Evolutionary conservation across 1,140 invertebrate species (phyloP).

Genomic region (Helicoverpa zea): DNA sequence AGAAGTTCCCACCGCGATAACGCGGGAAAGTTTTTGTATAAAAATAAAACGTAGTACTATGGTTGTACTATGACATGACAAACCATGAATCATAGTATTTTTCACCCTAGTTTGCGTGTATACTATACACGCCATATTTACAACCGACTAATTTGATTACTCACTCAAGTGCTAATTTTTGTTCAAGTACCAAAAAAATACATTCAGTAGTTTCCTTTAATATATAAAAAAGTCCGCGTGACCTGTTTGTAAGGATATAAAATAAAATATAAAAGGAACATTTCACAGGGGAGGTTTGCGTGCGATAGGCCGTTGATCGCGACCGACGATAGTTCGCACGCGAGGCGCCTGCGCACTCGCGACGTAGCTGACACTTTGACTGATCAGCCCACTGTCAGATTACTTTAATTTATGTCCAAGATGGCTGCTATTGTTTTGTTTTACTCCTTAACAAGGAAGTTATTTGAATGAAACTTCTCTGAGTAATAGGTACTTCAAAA

Average conservation of each 20-base stretch:
- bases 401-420: slow-evolving; percentile 35
- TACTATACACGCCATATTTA: not conserved
- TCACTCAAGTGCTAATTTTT: not conserved
- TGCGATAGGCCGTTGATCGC: slow-evolving; percentile 23
- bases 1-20: no score
- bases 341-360: slow-evolving; percentile 25
- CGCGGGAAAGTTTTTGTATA: no score
- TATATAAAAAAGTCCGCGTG: slow-evolving; percentile 3
- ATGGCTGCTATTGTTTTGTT: slow-evolving; percentile 34
- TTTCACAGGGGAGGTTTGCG: slow-evolving; percentile 20
- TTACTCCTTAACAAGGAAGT: not conserved
- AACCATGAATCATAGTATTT: not conserved
- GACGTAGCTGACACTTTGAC: slow-evolving; percentile 17
- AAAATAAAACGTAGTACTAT: no score
- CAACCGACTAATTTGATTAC: slow-evolving; percentile 2
- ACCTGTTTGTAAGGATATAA: slow-evolving; percentile 37
- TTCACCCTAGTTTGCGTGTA: not conserved
- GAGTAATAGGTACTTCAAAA: not conserved
- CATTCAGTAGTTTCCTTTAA: not conserved
- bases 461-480: slow-evolving; percentile 9
- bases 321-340: slow-evolving; percentile 16
- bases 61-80: no score
- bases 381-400: slow-evolving; percentile 39
- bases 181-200: not conserved
- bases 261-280: slow-evolving; percentile 39